phyloP scores from a whole-genome alignment of 2,888 invertebrate species.

The Phyto melanocephala region DNA sequence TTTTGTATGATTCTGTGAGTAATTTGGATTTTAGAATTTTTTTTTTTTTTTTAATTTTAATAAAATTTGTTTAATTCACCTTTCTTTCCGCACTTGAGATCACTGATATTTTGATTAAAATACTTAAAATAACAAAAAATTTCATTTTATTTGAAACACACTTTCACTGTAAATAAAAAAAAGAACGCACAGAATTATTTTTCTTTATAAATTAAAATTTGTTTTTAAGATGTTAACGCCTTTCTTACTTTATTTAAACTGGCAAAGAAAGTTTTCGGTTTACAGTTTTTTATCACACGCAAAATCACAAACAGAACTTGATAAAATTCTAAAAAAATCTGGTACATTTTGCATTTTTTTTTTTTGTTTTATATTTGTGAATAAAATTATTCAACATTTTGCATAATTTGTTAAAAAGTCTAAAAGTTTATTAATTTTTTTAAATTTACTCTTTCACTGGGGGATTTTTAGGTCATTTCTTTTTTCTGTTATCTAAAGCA shows the following conservation, averaged over 20 bases:
- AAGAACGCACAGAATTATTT: no score
- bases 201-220: not conserved
- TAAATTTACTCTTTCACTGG: not conserved
- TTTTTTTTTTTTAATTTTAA: not conserved
- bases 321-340: no score
- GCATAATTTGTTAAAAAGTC: not conserved
- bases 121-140: not conserved
- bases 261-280: conserved; percentile 63
- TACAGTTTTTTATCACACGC: conserved; percentile 71
- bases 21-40: not conserved
- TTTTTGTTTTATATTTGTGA: not conserved
- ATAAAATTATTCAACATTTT: not conserved
- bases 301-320: not conserved
- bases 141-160: conserved; percentile 33
- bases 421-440: not conserved
- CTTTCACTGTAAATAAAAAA: not conserved
- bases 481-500: no score
- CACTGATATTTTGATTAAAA: conserved; percentile 12
- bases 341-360: not conserved
- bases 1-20: no score
- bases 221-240: conserved; percentile 23
- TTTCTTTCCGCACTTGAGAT: not conserved
- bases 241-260: conserved; percentile 66
- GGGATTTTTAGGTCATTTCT: not conserved
- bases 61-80: conserved; percentile 25